These are phyloP conservation scores for Tridacna crocea DNA, from an alignment of 2,888 invertebrate genomes.

Conservation along the genomic window DNA sequence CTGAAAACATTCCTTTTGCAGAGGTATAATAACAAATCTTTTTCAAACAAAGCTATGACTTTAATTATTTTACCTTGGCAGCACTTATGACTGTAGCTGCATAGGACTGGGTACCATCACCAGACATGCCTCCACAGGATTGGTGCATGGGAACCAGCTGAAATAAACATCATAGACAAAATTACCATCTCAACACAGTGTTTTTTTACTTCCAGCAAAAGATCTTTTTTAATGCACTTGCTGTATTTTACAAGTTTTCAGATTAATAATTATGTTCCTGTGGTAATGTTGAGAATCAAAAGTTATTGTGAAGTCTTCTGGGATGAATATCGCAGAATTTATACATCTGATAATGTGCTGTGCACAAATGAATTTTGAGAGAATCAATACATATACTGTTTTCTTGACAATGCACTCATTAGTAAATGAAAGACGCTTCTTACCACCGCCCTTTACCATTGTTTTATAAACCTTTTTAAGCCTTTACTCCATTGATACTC, in stretches of 20 bases:
- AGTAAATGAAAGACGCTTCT: no score
- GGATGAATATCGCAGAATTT: no score
- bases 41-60: no score
- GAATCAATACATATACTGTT: no score
- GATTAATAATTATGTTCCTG: neutral
- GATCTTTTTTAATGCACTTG: neutral
- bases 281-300: no score
- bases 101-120: constrained; percentile 90
- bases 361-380: neutral
- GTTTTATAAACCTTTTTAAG: no score
- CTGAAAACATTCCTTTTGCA: no score
- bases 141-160: constrained; percentile 84
- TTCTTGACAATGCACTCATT: no score
- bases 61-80: constrained; percentile 88
- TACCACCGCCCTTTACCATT: no score
- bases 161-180: neutral
- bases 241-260: neutral
- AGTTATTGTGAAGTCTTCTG: no score
- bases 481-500: no score
- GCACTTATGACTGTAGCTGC: constrained; percentile 97
- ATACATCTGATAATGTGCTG: neutral
- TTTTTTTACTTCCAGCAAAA: neutral
- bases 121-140: constrained; percentile 85
- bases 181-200: neutral
- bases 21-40: no score